Evolutionary conservation across 1,140 invertebrate species (phyloP), one percentile per base, ranked within the genome.

Genomic region (Platyura marginata): DNA sequence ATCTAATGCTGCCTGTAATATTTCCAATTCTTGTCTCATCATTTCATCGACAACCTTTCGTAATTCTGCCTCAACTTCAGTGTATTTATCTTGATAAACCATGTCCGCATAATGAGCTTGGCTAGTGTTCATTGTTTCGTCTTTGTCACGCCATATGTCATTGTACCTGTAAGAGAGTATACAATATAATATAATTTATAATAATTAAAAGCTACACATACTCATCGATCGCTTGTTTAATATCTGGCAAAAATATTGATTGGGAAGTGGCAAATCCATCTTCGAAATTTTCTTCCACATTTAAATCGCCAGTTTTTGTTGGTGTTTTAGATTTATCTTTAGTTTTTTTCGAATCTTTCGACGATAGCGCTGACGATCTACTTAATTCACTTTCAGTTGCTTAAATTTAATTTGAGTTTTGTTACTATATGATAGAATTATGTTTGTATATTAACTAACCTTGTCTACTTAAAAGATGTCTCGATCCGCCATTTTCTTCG

Each of bases 401-500:
- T 61, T 61, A 15, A 34, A 29, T n/a, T n/a, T n/a, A n/a, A n/a
- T n/a, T n/a, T n/a, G n/a, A n/a, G n/a, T n/a, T n/a, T n/a, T n/a
- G n/a, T n/a, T n/a, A n/a, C n/a, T n/a, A n/a, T n/a, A n/a, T n/a
- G n/a, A n/a, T n/a, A n/a, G n/a, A n/a, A n/a, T n/a, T n/a, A n/a
- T n/a, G n/a, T n/a, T n/a, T n/a, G n/a, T n/a, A n/a, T n/a, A n/a
- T n/a, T 18, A 40, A 43, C 34, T 48, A 51, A 74, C 75, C 73
- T 63, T 76, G 77, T 51, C 77, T 64, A 49, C 79, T 82, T 49
- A 90, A 85, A 55, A 93, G 78, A 23, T 80, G 65, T 46, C 78
- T 67, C 2, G 87, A 91, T 1, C 88, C 86, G 16, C 88, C 87
- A 51, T 81, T 78, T 57, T 92, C 88, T 42, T 80, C 83, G n/a